Conservation (phyloP, 2,113 vertebrate genomes). For the Thalassoma bifasciatum region DNA sequence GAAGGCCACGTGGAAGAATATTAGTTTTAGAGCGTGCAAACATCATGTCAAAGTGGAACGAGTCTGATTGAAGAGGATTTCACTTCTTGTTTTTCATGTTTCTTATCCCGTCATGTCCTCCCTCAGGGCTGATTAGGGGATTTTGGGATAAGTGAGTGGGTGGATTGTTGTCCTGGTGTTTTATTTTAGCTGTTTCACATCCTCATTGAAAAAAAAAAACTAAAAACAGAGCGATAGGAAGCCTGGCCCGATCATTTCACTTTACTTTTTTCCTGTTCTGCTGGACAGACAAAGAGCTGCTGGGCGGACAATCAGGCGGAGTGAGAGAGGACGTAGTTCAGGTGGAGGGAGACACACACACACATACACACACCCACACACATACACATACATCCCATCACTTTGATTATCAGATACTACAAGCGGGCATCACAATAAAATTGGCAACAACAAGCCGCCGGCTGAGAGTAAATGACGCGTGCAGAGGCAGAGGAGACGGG, state of each 20-base stretch:
- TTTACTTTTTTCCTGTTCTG: conserved; percentile 68
- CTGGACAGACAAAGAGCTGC: conserved; percentile 29
- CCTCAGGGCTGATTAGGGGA: conserved; percentile 9
- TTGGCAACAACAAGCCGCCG: conserved; percentile 47
- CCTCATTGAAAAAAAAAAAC: conserved; percentile 31
- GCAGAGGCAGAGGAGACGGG: conserved; percentile 21
- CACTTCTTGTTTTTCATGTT: neutral
- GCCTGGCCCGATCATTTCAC: conserved; percentile 51
- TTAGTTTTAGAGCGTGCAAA: neutral
- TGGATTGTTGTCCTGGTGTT: conserved; percentile 39
- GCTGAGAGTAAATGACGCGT: conserved; percentile 38
- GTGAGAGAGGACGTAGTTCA: neutral
- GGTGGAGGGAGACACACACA: conserved; percentile 43
- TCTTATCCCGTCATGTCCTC: neutral
- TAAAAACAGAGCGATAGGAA: conserved; percentile 74
- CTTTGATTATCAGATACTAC: conserved; percentile 36
- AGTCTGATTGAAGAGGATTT: neutral
- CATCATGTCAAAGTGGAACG: neutral
- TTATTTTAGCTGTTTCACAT: conserved; percentile 44
- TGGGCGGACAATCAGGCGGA: conserved; percentile 39
- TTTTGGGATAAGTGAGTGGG: conserved; percentile 36
- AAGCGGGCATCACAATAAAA: conserved; percentile 34
- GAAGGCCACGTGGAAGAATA: conserved; percentile 1
- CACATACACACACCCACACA: conserved; percentile 36
- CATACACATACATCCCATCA: conserved; percentile 43